These are phyloP conservation scores for Aphidius colemani DNA, from an alignment of 2,888 invertebrate species.

Conservation along the genomic window DNA sequence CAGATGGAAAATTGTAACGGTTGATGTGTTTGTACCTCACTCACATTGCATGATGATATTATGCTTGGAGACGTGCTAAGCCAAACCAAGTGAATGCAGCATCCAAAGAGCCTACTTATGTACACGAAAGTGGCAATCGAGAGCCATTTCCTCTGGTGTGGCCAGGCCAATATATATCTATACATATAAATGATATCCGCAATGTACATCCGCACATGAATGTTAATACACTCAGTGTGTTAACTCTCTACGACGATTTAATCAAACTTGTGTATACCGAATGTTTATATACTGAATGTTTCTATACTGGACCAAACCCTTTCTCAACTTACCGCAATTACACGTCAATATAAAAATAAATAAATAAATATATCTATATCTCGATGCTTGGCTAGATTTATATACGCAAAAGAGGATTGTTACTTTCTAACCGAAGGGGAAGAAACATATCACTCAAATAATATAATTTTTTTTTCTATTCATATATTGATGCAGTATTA, in stretches of 20 bases:
- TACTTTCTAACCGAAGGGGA: constrained; percentile 33
- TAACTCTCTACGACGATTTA: constrained; percentile 34
- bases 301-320: constrained; percentile 31
- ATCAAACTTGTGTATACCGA: constrained; percentile 33
- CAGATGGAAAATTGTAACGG: constrained; percentile 39
- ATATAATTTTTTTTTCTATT: background rate
- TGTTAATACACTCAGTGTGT: background rate
- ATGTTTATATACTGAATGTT: constrained; percentile 16
- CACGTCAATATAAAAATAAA: no score
- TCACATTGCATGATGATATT: no score
- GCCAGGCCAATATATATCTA: background rate
- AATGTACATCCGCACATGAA: no score
- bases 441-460: background rate
- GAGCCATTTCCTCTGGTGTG: constrained; percentile 34
- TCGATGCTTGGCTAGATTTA: constrained; percentile 4
- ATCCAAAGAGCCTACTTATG: constrained; percentile 37
- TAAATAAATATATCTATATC: background rate
- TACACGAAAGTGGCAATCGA: constrained; percentile 39
- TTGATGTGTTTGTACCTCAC: constrained; percentile 24
- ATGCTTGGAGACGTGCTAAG: background rate
- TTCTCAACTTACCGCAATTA: background rate
- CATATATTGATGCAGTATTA: constrained; percentile 1
- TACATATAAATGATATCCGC: background rate
- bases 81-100: constrained; percentile 37
- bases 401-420: constrained; percentile 18